Evolutionary conservation across 2,888 invertebrate species (phyloP).

Genomic region (Cheilosia vulpina): DNA sequence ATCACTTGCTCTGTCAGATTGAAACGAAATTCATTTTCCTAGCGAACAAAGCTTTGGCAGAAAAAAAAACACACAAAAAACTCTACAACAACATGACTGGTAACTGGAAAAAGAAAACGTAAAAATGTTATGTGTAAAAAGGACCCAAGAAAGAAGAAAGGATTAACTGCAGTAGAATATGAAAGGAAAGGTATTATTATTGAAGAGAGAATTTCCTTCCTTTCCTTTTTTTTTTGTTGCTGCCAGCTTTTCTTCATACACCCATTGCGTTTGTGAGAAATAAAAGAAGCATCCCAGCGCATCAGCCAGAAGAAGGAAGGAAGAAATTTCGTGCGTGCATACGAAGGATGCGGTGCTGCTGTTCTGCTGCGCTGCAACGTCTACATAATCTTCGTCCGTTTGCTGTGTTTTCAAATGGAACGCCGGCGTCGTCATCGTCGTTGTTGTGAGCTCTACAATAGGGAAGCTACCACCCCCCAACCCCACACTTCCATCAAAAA

Average conservation of each 20-base stretch:
- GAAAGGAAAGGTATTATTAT: conserved; percentile 68
- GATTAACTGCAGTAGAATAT: conserved; percentile 70
- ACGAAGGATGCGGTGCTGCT: conserved; percentile 37
- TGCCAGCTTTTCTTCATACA: conserved; percentile 5
- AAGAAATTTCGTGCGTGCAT: conserved; percentile 72
- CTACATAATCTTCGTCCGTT: conserved; percentile 36
- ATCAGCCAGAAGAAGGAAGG: conserved; percentile 64
- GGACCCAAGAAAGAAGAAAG: conserved; percentile 50
- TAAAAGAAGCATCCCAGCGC: conserved; percentile 45
- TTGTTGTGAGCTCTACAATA: conserved; percentile 43
- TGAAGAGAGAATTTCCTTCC: conserved; percentile 57
- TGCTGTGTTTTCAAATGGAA: conserved; percentile 60
- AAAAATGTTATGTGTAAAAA: conserved; percentile 47
- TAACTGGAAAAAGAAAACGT: conserved; percentile 7
- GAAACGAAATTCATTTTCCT: conserved; percentile 70
- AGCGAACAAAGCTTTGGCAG: conserved; percentile 62
- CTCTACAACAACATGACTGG: conserved; percentile 26
- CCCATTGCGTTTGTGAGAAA: background rate
- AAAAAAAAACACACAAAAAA: conserved; percentile 8
- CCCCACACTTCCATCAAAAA: background rate
- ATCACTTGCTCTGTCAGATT: conserved; percentile 68
- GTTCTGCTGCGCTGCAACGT: conserved; percentile 8
- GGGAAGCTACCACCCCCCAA: conserved; percentile 1
- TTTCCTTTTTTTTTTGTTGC: background rate
- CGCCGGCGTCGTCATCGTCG: conserved; percentile 30